These are phyloP conservation scores for Sorex araneus DNA, from an alignment of 2,113 vertebrate species.

Conservation along the genomic window DNA sequence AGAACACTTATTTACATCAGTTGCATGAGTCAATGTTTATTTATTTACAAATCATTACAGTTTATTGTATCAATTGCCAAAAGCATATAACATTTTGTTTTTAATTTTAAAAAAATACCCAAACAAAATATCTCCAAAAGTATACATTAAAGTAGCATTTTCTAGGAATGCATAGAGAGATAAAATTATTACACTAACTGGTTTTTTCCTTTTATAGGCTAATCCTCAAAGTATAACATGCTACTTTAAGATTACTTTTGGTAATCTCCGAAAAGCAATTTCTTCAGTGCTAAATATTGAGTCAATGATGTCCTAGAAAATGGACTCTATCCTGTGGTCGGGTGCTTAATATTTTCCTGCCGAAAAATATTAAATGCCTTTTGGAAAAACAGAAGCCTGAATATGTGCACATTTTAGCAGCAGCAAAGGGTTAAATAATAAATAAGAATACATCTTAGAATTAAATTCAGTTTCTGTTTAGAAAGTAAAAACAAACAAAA, in stretches of 20 bases:
- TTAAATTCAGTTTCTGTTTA: slow-evolving; percentile 74
- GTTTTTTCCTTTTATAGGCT: slow-evolving; percentile 41
- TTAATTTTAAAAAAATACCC: slow-evolving; percentile 83
- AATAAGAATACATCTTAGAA: slow-evolving; percentile 73
- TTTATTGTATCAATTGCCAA: slow-evolving; percentile 90
- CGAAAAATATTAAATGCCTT: slow-evolving; percentile 42
- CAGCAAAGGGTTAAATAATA: slow-evolving; percentile 76
- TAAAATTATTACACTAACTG: slow-evolving; percentile 52
- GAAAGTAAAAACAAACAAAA: not conserved
- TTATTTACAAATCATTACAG: slow-evolving; percentile 92
- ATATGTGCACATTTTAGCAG: slow-evolving; percentile 73
- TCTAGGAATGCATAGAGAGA: slow-evolving; percentile 67
- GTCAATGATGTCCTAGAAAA: slow-evolving; percentile 58
- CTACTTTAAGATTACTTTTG: slow-evolving; percentile 78
- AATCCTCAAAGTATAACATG: slow-evolving; percentile 71
- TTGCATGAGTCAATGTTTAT: slow-evolving; percentile 84
- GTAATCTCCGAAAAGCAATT: slow-evolving; percentile 44
- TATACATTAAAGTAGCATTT: slow-evolving; percentile 80
- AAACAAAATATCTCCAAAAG: slow-evolving; percentile 84
- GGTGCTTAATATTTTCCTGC: not conserved
- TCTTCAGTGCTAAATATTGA: slow-evolving; percentile 70
- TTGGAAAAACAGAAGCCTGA: slow-evolving; percentile 38
- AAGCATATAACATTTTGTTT: slow-evolving; percentile 88
- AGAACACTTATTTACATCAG: slow-evolving; percentile 83
- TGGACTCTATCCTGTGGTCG: slow-evolving; percentile 1